Evolutionary conservation across 2,888 invertebrate genomes (phyloP).

Genomic region (Drosophila fungiperda): DNA sequence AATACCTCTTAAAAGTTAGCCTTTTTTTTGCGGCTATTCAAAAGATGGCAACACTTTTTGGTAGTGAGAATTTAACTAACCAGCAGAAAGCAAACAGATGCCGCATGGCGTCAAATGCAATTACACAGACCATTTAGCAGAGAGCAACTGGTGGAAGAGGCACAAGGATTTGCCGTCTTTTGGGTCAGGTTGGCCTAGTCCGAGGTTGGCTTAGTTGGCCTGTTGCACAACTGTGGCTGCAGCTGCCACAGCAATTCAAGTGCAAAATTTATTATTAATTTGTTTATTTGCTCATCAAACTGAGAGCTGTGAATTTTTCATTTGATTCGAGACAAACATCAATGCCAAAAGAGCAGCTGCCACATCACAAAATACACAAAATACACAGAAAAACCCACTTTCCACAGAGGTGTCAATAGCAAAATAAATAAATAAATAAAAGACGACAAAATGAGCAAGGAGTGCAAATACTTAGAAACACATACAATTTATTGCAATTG

Average conservation of each 20-base stretch:
- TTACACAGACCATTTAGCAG: constrained; percentile 67
- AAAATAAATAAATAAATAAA: constrained; percentile 11
- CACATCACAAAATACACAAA: not conserved
- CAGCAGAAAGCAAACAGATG: constrained; percentile 17
- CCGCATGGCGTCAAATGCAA: constrained; percentile 36
- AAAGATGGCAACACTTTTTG: not conserved
- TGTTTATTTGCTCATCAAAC: constrained; percentile 47
- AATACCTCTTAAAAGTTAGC: not conserved
- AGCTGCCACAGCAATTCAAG: not conserved
- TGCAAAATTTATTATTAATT: constrained; percentile 42
- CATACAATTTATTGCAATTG: constrained; percentile 47
- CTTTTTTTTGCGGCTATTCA: not conserved
- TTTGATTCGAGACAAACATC: constrained; percentile 21
- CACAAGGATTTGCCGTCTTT: constrained; percentile 1
- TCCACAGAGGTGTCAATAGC: constrained; percentile 20
- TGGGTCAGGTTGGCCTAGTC: constrained; percentile 1
- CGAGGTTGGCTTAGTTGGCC: constrained; percentile 9
- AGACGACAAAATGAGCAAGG: not conserved
- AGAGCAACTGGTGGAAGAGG: constrained; percentile 4
- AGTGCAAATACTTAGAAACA: not conserved
- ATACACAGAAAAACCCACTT: not conserved
- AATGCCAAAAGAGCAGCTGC: constrained; percentile 16
- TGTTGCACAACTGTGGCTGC: constrained; percentile 6
- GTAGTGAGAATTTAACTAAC: not conserved
- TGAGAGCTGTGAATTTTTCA: constrained; percentile 26